These are phyloP conservation scores for Globodera rostochiensis DNA, from an alignment of 1,140 invertebrate species.

Conservation along the genomic window DNA sequence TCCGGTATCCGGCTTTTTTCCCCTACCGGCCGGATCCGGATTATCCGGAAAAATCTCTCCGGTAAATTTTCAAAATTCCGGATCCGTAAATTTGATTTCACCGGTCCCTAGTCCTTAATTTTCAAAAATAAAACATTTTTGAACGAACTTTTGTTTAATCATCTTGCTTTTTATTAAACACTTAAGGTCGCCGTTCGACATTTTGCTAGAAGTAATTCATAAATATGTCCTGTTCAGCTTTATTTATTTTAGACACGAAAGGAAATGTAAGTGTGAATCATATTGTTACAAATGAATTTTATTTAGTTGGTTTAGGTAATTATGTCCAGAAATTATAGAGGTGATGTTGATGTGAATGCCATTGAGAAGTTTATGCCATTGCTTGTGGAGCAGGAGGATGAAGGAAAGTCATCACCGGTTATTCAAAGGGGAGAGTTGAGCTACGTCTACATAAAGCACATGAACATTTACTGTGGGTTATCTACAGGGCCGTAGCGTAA, in stretches of 20 bases:
- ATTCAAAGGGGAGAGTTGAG: conserved; percentile 86
- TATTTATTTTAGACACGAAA: conserved; percentile 96
- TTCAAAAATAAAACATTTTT: too few species aligned
- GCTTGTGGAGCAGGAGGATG: conserved; percentile 82
- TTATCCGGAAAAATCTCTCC: too few species aligned
- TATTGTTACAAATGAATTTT: neutral
- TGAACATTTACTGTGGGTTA: conserved; percentile 81
- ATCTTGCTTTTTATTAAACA: too few species aligned
- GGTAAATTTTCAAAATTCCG: too few species aligned
- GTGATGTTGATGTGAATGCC: conserved; percentile 91
- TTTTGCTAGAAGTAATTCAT: neutral
- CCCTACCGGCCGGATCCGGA: too few species aligned
- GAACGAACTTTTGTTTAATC: too few species aligned
- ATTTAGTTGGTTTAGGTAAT: conserved; percentile 71
- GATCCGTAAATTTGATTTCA: too few species aligned
- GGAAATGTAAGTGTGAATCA: conserved; percentile 73
- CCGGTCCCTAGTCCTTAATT: too few species aligned
- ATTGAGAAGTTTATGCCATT: conserved; percentile 99
- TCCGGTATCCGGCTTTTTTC: too few species aligned
- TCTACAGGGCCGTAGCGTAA: too few species aligned
- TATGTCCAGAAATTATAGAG: conserved; percentile 95
- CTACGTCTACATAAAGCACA: conserved; percentile 97
- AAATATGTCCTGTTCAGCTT: conserved; percentile 74
- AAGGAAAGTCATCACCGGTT: conserved; percentile 67
- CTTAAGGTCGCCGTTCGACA: neutral